Percentiles rank a stretch among this genome's conserved stretches.
Conservation (phyloP, 2,888 invertebrate species). For the Acrocera orbiculus region DNA sequence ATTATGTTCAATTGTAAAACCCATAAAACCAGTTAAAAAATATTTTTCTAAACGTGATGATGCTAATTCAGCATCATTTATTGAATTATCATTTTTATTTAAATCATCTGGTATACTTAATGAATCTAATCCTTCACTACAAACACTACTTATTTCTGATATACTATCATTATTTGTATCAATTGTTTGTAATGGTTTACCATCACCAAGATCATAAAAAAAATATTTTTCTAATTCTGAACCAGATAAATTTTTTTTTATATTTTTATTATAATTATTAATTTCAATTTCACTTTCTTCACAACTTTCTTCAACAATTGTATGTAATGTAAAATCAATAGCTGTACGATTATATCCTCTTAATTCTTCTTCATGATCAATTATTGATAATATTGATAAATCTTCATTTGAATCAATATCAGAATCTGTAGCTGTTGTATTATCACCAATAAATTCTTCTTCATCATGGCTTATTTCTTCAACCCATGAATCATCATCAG, state of each 20-base stretch:
- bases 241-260: conserved; percentile 48
- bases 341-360: conserved; percentile 66
- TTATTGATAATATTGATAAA: conserved; percentile 35
- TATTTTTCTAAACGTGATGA: conserved; percentile 78
- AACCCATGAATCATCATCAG: conserved; percentile 84
- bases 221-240: conserved; percentile 83
- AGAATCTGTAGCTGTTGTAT: conserved; percentile 41
- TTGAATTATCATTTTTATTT: conserved; percentile 30
- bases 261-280: conserved; percentile 16
- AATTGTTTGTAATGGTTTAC: conserved; percentile 33
- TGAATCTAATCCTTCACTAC: conserved; percentile 67
- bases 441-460: conserved; percentile 36
- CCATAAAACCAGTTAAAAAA: conserved; percentile 72
- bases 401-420: conserved; percentile 54
- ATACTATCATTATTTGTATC: conserved; percentile 42
- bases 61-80: conserved; percentile 48
- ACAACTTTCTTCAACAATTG: conserved; percentile 86
- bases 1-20: conserved; percentile 55
- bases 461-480: conserved; percentile 71
- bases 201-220: conserved; percentile 69
- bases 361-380: conserved; percentile 64
- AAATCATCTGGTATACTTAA: conserved; percentile 33
- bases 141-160: conserved; percentile 72
- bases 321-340: conserved; percentile 79
- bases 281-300: conserved; percentile 80